Base-by-base conservation (phyloP, 2,113 vertebrate species). In the pig (Sus scrofa) region DNA sequence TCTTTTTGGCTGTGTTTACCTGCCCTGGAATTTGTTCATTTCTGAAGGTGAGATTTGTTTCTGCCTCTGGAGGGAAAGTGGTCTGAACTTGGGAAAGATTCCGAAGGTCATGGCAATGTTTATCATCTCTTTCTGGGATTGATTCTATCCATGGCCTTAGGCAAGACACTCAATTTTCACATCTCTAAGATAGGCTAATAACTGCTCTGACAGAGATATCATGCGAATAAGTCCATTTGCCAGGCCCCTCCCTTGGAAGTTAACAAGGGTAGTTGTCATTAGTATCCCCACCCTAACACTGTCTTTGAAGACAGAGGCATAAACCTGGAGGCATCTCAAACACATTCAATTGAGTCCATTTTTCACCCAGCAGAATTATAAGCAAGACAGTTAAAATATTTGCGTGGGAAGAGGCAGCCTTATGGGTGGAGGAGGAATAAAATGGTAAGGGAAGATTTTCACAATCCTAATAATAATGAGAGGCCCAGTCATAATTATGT, bases 251-350 rank as follows among this genome's bases (percentile, higher is more conserved):
- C 50, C 83, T 98, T 97, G 97, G 97, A 97, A 97, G 95, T 92
- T 86, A 84, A 20, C 75, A 71, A 94, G 67, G 73, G 34, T 87
- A 75, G 50, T 96, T 96, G 85, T 96, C 93, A 78, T 81, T 86
- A 95, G 65, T 44, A 2, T 77, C 97, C 96, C 96, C 85, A 93
- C 90, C 91, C 91, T 97, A 84, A 83, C 24, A 58, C 86, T 96
- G 94, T 94, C 96, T 98, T 98, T 97, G 98, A 98, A 98, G 98
- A 97, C 93, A 86, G 92, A 94, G 86, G 96, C 96, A 85, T 83
- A 54, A 97, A 97, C 96, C 96, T 77, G 92, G 90, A 98, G 97
- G 97, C 96, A 96, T 97, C 97, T 98, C 91, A 96, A 92, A 92
- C 78, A 97, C 87, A 94, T 98, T 97, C 98, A 97, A 98, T 97